Evolutionary conservation across 2,797 vertebrate genomes (phyloP).

Genomic region (Galaxias olidus): DNA sequence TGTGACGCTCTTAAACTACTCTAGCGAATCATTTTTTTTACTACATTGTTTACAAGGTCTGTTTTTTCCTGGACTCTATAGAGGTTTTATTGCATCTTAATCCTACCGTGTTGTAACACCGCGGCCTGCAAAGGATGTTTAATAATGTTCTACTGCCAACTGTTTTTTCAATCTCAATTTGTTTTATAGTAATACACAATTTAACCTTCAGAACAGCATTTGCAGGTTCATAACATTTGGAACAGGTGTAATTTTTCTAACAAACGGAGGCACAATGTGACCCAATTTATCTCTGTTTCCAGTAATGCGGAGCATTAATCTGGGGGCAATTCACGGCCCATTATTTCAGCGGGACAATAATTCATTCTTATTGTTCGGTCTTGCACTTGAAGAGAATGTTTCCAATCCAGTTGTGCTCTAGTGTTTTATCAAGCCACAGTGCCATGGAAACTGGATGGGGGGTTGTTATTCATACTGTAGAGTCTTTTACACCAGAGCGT

Average conservation of each 20-base stretch:
- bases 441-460: conserved; percentile 40
- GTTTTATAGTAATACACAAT: conserved; percentile 84
- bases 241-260: conserved; percentile 84
- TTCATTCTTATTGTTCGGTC: conserved; percentile 72
- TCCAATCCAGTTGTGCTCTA: conserved; percentile 59
- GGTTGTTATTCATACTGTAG: conserved; percentile 42
- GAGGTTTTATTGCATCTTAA: conserved; percentile 74
- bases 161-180: conserved; percentile 79
- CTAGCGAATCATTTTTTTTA: conserved; percentile 61
- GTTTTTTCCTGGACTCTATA: conserved; percentile 75
- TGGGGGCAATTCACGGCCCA: conserved; percentile 72
- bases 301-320: conserved; percentile 82
- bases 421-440: conserved; percentile 42
- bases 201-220: conserved; percentile 82
- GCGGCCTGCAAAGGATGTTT: conserved; percentile 73
- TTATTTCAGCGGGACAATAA: conserved; percentile 71
- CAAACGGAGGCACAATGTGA: conserved; percentile 80
- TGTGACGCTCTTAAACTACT: conserved; percentile 63
- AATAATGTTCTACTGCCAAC: conserved; percentile 75
- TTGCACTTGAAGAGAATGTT: conserved; percentile 58
- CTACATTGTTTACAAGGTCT: conserved; percentile 72
- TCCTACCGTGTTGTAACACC: conserved; percentile 74
- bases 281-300: conserved; percentile 82
- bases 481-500: conserved; percentile 48
- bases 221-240: conserved; percentile 82